Percentiles rank a stretch among this genome's conserved stretches.
phyloP scores from a whole-genome alignment of 2,797 vertebrate genomes.

The Pelochelys cantorii region DNA sequence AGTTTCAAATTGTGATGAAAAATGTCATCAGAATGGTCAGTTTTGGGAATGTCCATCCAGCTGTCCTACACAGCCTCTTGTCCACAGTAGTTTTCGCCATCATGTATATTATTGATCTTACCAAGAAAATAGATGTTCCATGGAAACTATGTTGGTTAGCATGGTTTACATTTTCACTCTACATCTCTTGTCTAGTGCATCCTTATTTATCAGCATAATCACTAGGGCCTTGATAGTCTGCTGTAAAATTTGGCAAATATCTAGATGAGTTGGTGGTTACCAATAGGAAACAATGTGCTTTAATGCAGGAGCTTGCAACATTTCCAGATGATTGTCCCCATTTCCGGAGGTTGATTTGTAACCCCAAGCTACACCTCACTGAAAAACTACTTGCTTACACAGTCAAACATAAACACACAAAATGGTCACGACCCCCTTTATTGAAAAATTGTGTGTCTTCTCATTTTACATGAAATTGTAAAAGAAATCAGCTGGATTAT shows the following conservation, averaged over 20 bases:
- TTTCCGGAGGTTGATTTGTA: too few species aligned
- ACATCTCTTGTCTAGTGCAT: neutral
- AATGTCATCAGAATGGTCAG: neutral
- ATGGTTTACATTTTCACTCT: neutral
- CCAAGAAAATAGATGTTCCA: neutral
- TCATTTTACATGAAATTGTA: too few species aligned
- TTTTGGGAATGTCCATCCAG: neutral
- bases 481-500: too few species aligned
- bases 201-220: neutral
- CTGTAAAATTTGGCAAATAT: too few species aligned
- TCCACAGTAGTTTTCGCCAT: neutral
- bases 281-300: accelerated
- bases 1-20: slow-evolving; percentile 39
- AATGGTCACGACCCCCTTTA: too few species aligned
- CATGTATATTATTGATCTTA: neutral
- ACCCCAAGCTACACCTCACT: too few species aligned
- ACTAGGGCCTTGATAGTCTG: neutral
- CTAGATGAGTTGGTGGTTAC: neutral
- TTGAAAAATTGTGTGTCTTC: too few species aligned
- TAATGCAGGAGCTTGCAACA: too few species aligned
- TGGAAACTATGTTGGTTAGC: neutral
- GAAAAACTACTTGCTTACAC: too few species aligned
- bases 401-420: too few species aligned
- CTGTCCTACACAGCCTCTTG: neutral
- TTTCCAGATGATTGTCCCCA: too few species aligned